Evolutionary conservation across 2,797 vertebrate genomes (phyloP), one percentile per base, ranked within the genome.

Genomic region (Gouania willdenowi): DNA sequence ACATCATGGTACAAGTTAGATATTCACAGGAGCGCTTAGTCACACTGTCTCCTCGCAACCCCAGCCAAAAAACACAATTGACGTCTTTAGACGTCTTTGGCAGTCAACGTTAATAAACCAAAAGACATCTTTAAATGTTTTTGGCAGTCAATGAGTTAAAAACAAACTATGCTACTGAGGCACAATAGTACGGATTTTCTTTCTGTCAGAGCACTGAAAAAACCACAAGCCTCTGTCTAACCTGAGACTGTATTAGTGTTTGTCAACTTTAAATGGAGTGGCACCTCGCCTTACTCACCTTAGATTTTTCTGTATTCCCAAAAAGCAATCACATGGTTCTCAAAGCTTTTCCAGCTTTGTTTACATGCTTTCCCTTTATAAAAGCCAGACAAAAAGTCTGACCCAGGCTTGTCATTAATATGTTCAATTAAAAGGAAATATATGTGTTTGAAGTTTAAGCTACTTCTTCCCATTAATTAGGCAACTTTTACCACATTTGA

Each of bases 271-370:
- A 47, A 39, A 44, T 66, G 57, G 54, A 20, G 26, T 7, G 13
- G 26, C 12, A 13, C 6, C 45, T 52, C 21, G 13, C 31, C 24
- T 15, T 13, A 28, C 26, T 12, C 26, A 14, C 6, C 8, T 12
- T 45, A 28, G 25, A 34, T 43, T 49, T 54, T 67, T 64, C 59
- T 71, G 54, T 57, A 38, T 25, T 43, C 22, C 41, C 22, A 7
- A 37, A 26, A 35, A 27, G 22, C 40, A 71, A 47, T 66, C 37
- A 55, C 59, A 78, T 70, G 56, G 52, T 66, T 59, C 24, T 65
- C 33, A 81, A 68, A 75, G 58, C 37, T 77, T 53, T 72, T 59
- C 48, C 75, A 79, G 78, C 58, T 79, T 81, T 80, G 71, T 79
- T 84, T 75, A 80, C 9, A 1, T 52, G n/a, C 54, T 71, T 45